Evolutionary conservation across 2,113 vertebrate genomes (phyloP).

Genomic region (Eptesicus fuscus): DNA sequence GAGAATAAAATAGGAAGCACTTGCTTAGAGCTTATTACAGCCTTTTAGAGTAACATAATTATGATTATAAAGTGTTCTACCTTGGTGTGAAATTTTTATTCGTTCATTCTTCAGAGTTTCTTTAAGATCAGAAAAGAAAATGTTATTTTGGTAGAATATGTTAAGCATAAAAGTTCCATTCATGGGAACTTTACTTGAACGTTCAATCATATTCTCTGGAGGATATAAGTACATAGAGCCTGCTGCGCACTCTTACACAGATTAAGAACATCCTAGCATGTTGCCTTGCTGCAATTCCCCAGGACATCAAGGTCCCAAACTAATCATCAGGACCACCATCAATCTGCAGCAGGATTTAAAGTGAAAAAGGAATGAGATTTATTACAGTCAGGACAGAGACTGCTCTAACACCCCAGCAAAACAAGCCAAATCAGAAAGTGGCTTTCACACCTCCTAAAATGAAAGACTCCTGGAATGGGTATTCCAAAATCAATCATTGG

Average conservation of each 20-base stretch:
- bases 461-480: neutral
- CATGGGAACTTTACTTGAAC: slow-evolving; percentile 43
- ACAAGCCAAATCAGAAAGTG: neutral
- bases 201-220: neutral
- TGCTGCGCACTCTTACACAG: neutral
- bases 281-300: neutral
- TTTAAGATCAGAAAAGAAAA: slow-evolving; percentile 71
- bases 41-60: slow-evolving; percentile 79
- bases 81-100: slow-evolving; percentile 76
- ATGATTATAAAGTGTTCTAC: slow-evolving; percentile 82
- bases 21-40: slow-evolving; percentile 85
- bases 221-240: neutral
- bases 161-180: slow-evolving; percentile 64
- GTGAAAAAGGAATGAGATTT: neutral
- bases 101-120: slow-evolving; percentile 70
- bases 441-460: neutral
- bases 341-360: slow-evolving; percentile 32
- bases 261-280: neutral
- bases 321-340: slow-evolving; percentile 33
- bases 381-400: neutral
- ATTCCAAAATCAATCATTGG: neutral
- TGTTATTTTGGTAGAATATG: slow-evolving; percentile 64
- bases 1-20: slow-evolving; percentile 81
- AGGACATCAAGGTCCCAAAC: neutral
- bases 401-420: neutral